These are phyloP conservation scores for Conus ventricosus DNA, from an alignment of 1,140 invertebrate genomes.

Conservation along the genomic window DNA sequence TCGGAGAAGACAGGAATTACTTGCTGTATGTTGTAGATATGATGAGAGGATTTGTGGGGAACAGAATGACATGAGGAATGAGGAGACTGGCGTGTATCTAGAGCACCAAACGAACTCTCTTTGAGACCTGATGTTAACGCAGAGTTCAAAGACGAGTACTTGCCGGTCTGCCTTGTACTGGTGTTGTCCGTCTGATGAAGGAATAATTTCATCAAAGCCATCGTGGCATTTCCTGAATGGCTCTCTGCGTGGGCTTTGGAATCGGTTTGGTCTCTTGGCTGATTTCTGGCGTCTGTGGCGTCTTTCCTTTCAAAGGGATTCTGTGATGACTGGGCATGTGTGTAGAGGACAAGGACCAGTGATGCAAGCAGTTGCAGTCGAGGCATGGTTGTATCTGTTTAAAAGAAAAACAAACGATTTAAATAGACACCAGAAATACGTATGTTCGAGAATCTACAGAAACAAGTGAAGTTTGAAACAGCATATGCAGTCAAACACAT, in stretches of 20 bases:
- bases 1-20: too few species aligned
- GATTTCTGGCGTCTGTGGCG: not conserved
- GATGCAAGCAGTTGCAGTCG: not conserved
- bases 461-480: too few species aligned
- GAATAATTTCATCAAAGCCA: too few species aligned
- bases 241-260: not conserved
- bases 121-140: not conserved
- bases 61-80: not conserved
- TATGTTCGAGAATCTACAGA: too few species aligned
- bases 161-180: not conserved
- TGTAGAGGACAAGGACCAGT: not conserved
- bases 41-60: not conserved
- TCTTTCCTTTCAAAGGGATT: not conserved
- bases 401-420: not conserved
- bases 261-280: not conserved
- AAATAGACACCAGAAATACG: too few species aligned
- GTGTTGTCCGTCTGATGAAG: not conserved
- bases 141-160: not conserved
- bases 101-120: not conserved
- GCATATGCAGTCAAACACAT: too few species aligned
- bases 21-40: not conserved
- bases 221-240: not conserved
- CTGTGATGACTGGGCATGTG: not conserved
- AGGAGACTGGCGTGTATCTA: not conserved
- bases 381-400: not conserved